phyloP scores from a whole-genome alignment of 2,113 vertebrate genomes.

The Ictalurus punctatus region DNA sequence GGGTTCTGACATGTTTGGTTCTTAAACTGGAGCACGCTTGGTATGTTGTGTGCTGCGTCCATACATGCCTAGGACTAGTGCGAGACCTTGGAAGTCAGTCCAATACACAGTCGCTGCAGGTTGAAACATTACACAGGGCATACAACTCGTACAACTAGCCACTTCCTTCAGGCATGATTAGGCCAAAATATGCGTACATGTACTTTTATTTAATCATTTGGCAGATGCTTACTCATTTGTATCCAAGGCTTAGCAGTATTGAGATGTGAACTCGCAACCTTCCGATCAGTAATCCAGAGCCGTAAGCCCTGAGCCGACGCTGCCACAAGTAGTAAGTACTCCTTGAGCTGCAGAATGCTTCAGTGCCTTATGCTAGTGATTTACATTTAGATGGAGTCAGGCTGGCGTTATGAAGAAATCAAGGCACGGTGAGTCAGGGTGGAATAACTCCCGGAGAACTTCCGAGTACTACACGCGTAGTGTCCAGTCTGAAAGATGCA shows the following conservation, averaged over 20 bases:
- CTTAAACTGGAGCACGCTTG: background rate
- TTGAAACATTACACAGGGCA: background rate
- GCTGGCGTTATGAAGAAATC: background rate
- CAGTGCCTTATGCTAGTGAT: background rate
- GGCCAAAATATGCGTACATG: background rate
- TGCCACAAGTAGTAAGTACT: background rate
- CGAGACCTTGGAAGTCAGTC: background rate
- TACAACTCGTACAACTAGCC: background rate
- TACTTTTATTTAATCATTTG: no score
- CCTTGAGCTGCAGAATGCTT: background rate
- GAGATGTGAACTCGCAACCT: background rate
- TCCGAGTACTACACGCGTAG: background rate
- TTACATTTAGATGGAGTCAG: background rate
- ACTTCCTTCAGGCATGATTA: background rate
- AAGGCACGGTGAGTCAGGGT: background rate
- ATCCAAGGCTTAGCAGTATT: background rate
- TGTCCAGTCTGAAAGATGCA: background rate
- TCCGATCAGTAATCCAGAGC: background rate
- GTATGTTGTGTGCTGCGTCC: background rate
- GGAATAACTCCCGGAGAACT: slow-evolving; percentile 22
- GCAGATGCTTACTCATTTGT: background rate
- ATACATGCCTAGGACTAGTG: background rate
- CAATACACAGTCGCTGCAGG: background rate
- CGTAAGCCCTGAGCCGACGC: background rate
- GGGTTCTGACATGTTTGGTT: background rate